phyloP scores from a whole-genome alignment of 2,888 invertebrate genomes.

The Bombylius discolor region DNA sequence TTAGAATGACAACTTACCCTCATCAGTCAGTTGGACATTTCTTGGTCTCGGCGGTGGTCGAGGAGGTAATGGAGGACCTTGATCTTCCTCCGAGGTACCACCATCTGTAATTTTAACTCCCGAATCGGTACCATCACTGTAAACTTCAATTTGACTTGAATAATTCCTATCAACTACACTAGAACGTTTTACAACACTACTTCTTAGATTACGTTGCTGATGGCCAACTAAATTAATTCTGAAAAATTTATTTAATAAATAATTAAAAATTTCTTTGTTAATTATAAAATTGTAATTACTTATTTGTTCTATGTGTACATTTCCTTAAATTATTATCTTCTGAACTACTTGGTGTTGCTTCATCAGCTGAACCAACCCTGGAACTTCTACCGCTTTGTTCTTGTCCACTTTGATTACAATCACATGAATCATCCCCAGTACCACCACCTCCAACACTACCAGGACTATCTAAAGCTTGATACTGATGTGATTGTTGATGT shows the following conservation, averaged over 20 bases:
- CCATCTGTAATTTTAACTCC: conserved; percentile 23
- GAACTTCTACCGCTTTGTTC: conserved; percentile 16
- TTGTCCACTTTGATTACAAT: conserved; percentile 10
- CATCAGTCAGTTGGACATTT: conserved; percentile 16
- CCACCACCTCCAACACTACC: conserved; percentile 15
- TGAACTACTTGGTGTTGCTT: conserved; percentile 20
- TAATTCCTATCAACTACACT: conserved; percentile 20
- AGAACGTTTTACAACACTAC: conserved; percentile 5
- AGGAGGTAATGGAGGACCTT: conserved; percentile 34
- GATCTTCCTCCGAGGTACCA: conserved; percentile 25
- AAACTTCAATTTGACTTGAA: conserved; percentile 25
- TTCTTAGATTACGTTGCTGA: conserved; percentile 14
- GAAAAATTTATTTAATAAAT: background rate
- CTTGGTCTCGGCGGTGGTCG: conserved; percentile 28
- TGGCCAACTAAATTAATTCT: conserved; percentile 10
- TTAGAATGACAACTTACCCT: conserved; percentile 13
- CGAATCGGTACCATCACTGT: conserved; percentile 25
- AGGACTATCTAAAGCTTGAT: conserved; percentile 24
- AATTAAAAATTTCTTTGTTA: background rate
- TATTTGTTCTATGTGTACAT: conserved; percentile 9
- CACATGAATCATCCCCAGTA: conserved; percentile 14
- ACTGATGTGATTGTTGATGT: conserved; percentile 21
- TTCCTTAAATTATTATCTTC: conserved; percentile 18
- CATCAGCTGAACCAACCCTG: conserved; percentile 16
- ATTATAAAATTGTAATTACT: background rate